A percentile compares a stretch with the other conserved stretches of the same genome.
Evolutionary conservation across 1,140 invertebrate genomes (phyloP).

Genomic region (Carcinoscorpius rotundicauda): DNA sequence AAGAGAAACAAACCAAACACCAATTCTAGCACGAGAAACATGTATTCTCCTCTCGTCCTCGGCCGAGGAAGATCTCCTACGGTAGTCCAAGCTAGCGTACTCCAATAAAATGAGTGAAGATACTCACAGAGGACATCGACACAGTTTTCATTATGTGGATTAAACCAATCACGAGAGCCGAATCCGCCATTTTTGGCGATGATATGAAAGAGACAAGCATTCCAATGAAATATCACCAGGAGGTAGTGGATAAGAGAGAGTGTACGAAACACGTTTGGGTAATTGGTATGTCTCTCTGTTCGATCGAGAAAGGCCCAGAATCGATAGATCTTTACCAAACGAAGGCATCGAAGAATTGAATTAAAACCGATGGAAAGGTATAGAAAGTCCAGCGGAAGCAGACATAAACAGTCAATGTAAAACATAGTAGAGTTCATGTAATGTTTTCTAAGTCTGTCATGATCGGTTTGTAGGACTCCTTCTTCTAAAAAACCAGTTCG

Average conservation of each 20-base stretch:
- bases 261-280: slow-evolving; percentile 91
- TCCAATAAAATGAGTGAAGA: slow-evolving; percentile 95
- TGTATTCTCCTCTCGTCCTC: slow-evolving; percentile 73
- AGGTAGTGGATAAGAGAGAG: slow-evolving; percentile 86
- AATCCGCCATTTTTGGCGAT: slow-evolving; percentile 88
- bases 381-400: slow-evolving; percentile 93
- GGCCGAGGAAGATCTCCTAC: slow-evolving; percentile 54
- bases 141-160: slow-evolving; percentile 35
- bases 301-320: slow-evolving; percentile 98
- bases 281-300: slow-evolving; percentile 95
- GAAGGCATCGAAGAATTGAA: slow-evolving; percentile 89
- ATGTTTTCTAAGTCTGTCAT: slow-evolving; percentile 80
- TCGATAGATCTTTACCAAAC: slow-evolving; percentile 92
- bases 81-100: slow-evolving; percentile 84
- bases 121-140: slow-evolving; percentile 84
- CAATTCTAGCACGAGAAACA: slow-evolving; percentile 79
- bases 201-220: slow-evolving; percentile 92
- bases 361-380: slow-evolving; percentile 97
- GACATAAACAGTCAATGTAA: slow-evolving; percentile 96
- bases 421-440: slow-evolving; percentile 98
- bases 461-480: slow-evolving; percentile 90
- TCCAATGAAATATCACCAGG: slow-evolving; percentile 97
- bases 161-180: slow-evolving; percentile 76
- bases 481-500: slow-evolving; percentile 92
- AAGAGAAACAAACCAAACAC: slow-evolving; percentile 79